These are phyloP conservation scores for Anhinga anhinga DNA, from an alignment of 2,113 vertebrate genomes.

Conservation along the genomic window DNA sequence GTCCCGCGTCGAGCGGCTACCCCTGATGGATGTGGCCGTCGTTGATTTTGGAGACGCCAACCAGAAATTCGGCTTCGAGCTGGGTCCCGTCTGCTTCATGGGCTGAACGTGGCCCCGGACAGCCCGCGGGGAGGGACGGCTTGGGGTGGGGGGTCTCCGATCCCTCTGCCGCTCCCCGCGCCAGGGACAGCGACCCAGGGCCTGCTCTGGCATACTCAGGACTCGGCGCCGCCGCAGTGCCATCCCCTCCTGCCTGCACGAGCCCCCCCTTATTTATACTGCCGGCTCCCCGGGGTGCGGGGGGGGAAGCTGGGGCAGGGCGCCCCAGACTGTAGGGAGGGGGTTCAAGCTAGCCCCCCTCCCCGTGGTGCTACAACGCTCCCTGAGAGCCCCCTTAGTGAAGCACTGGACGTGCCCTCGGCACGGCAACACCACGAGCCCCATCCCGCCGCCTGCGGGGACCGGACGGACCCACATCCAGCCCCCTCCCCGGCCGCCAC, in stretches of 20 bases:
- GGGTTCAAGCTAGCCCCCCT: not conserved
- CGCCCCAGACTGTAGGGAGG: not conserved
- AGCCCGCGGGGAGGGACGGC: not conserved
- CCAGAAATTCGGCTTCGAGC: conserved; percentile 93
- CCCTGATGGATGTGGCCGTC: conserved; percentile 82
- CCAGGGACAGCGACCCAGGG: not conserved
- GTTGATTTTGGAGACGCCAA: conserved; percentile 83
- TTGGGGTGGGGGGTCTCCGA: too few species aligned
- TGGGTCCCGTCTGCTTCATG: conserved; percentile 88
- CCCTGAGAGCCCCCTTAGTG: not conserved
- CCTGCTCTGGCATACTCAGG: not conserved
- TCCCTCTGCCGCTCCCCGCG: not conserved
- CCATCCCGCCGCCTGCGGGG: not conserved
- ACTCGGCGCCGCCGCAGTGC: not conserved
- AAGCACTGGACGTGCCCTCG: not conserved
- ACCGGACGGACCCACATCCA: too few species aligned
- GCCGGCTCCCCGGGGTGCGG: not conserved
- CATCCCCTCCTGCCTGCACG: not conserved
- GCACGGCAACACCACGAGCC: not conserved
- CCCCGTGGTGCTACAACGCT: not conserved
- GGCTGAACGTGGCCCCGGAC: conserved; percentile 67
- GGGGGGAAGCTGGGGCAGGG: not conserved
- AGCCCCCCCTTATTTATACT: not conserved
- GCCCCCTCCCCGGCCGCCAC: not conserved
- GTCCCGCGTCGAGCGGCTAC: conserved; percentile 80